Evolutionary conservation across 1,140 invertebrate genomes (phyloP).

Genomic region (Megathymus violae): DNA sequence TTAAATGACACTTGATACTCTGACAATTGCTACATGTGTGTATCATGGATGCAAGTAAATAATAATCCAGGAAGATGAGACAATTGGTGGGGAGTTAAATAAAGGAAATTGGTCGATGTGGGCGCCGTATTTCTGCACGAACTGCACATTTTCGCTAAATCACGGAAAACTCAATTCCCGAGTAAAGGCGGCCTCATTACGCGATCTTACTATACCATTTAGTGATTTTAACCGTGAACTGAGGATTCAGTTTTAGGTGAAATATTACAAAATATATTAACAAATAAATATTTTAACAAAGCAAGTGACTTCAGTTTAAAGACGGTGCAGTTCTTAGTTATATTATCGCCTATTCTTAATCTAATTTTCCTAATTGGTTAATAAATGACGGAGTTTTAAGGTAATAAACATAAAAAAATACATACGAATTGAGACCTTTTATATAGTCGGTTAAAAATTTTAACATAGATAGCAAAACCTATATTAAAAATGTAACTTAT

Average conservation of each 20-base stretch:
- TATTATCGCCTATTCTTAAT: too few species aligned
- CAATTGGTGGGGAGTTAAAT: not conserved
- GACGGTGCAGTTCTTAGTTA: too few species aligned
- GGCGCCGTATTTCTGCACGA: conserved; percentile 2
- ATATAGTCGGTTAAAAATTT: too few species aligned
- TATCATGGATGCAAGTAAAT: not conserved
- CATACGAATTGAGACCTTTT: too few species aligned
- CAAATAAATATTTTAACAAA: too few species aligned
- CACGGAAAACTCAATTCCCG: not conserved
- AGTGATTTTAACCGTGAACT: not conserved
- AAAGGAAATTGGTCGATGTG: not conserved
- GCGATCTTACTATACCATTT: conserved; percentile 1
- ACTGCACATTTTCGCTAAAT: conserved; percentile 1
- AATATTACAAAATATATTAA: not conserved
- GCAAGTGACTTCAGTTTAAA: too few species aligned
- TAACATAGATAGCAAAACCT: too few species aligned
- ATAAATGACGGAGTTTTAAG: too few species aligned
- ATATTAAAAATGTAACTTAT: too few species aligned
- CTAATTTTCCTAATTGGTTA: too few species aligned
- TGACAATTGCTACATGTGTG: not conserved
- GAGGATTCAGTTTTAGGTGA: not conserved
- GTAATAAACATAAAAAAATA: too few species aligned
- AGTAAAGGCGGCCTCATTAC: conserved; percentile 2
- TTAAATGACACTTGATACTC: too few species aligned
- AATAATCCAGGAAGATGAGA: not conserved